Evolutionary conservation across 2,797 vertebrate genomes (phyloP).

Genomic region (Margarornis squamiger): DNA sequence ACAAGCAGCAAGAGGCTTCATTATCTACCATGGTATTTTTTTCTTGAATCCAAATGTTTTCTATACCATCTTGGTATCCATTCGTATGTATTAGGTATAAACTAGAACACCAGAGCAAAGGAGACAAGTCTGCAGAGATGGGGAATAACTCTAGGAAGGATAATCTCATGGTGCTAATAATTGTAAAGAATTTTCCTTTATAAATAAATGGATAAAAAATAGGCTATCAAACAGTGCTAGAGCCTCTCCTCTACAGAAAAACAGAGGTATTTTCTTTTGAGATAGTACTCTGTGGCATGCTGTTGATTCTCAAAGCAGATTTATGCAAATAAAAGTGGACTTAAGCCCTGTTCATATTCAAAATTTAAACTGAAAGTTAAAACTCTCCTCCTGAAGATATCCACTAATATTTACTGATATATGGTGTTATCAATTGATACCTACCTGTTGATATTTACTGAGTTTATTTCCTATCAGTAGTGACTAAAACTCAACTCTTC

Average conservation of each 20-base stretch:
- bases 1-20: not conserved
- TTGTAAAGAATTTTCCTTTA: not conserved
- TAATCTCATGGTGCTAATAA: not conserved
- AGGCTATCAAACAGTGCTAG: not conserved
- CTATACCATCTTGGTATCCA: not conserved
- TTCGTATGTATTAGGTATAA: not conserved
- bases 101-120: not conserved
- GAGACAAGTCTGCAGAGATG: not conserved
- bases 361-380: not conserved
- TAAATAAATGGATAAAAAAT: not conserved
- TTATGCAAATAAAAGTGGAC: not conserved
- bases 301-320: not conserved
- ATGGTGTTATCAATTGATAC: not conserved
- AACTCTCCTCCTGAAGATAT: not conserved
- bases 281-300: not conserved
- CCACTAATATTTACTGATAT: not conserved
- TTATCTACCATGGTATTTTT: not conserved
- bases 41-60: not conserved
- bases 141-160: not conserved
- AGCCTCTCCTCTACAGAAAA: not conserved
- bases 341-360: not conserved
- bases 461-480: not conserved
- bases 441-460: not conserved
- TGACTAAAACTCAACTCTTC: not conserved
- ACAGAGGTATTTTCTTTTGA: not conserved